phyloP scores from a whole-genome alignment of 2,113 vertebrate species.

The Aegithalos caudatus region DNA sequence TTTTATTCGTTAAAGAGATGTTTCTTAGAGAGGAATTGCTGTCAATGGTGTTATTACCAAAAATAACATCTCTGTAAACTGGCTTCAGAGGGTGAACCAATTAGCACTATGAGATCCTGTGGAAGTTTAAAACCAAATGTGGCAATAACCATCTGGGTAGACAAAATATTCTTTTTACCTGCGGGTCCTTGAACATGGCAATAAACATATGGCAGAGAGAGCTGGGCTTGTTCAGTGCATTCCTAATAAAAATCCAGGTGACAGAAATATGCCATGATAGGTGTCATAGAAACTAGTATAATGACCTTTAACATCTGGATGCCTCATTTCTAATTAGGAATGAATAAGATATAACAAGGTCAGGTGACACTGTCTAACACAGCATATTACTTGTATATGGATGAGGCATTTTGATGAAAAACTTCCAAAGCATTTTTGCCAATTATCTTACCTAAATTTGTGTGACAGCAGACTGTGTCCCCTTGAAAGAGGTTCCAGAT shows the following conservation, averaged over 20 bases:
- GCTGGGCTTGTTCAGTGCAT: conserved; percentile 24
- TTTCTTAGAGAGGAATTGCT: background rate
- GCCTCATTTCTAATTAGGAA: conserved; percentile 45
- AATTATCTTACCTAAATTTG: background rate
- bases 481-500: background rate
- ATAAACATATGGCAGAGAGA: conserved; percentile 53
- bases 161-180: conserved; percentile 56
- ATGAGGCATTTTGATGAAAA: conserved; percentile 17
- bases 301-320: conserved; percentile 59
- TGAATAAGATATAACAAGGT: conserved; percentile 54
- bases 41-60: background rate
- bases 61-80: conserved; percentile 17
- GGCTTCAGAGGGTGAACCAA: conserved; percentile 32
- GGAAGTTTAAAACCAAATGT: conserved; percentile 31
- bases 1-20: background rate
- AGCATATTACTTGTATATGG: background rate
- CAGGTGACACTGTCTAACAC: conserved; percentile 8
- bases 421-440: background rate
- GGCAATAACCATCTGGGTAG: conserved; percentile 50
- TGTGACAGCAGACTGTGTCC: background rate
- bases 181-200: conserved; percentile 23
- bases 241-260: conserved; percentile 55
- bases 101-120: conserved; percentile 41
- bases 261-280: conserved; percentile 44
- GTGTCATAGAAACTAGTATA: conserved; percentile 20